Conservation (phyloP, 2,888 invertebrate species). For the Sesia apiformis region DNA sequence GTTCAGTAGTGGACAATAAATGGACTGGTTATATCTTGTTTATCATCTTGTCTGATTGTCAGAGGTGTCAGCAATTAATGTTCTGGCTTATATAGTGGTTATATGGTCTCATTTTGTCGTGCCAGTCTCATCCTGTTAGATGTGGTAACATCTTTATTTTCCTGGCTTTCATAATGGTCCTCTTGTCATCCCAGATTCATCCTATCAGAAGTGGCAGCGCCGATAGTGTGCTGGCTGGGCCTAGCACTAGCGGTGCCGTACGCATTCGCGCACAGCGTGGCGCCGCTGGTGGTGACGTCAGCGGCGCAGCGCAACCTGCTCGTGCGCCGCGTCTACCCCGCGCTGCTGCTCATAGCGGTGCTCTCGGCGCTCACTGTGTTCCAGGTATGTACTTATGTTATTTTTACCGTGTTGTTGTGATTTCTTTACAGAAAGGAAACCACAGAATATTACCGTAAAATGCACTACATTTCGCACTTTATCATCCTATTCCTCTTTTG, state of each 20-base stretch:
- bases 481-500: background rate
- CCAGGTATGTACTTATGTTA: conserved; percentile 6
- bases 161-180: background rate
- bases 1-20: no score
- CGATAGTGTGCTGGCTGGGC: conserved; percentile 91
- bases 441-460: no score
- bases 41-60: no score
- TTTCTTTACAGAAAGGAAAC: no score
- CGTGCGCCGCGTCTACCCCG: conserved; percentile 91
- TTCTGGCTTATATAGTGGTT: no score
- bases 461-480: no score
- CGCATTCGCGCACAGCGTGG: conserved; percentile 85
- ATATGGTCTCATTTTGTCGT: no score
- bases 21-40: no score
- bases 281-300: conserved; percentile 79
- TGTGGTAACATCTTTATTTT: no score
- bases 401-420: no score
- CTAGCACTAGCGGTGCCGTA: conserved; percentile 95
- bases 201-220: conserved; percentile 88
- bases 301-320: conserved; percentile 83
- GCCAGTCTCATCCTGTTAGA: no score
- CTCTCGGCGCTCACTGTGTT: conserved; percentile 80
- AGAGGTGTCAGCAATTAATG: no score
- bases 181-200: conserved; percentile 73
- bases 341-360: conserved; percentile 82